Percentiles rank a stretch among this genome's conserved stretches.
These are phyloP conservation scores for Xiphydria camelus DNA, from an alignment of 2,888 invertebrate genomes.

Conservation along the genomic window DNA sequence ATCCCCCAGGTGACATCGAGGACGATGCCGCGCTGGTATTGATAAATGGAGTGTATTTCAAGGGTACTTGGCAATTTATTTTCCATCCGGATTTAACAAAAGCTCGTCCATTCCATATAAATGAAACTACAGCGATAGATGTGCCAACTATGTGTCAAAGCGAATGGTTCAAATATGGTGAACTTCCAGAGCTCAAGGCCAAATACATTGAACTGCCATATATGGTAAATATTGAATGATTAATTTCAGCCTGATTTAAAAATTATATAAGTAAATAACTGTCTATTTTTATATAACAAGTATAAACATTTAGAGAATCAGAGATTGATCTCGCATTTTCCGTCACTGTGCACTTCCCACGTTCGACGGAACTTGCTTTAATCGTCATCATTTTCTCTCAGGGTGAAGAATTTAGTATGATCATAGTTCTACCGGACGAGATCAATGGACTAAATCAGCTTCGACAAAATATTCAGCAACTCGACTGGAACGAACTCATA, in stretches of 20 bases:
- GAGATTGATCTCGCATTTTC: too few relatives aligned
- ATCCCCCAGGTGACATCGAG: conserved; percentile 60
- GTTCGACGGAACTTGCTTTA: too few relatives aligned
- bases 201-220: conserved; percentile 75
- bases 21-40: conserved; percentile 69
- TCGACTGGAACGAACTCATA: neutral
- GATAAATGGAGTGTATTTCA: conserved; percentile 86
- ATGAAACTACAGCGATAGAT: conserved; percentile 61
- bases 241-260: too few relatives aligned
- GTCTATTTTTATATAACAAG: too few relatives aligned
- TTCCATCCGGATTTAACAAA: conserved; percentile 66
- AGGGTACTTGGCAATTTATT: conserved; percentile 73
- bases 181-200: conserved; percentile 62
- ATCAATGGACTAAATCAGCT: conserved; percentile 61
- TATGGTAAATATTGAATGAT: too few relatives aligned
- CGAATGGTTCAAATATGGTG: conserved; percentile 60
- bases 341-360: too few relatives aligned
- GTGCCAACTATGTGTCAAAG: conserved; percentile 76
- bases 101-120: conserved; percentile 68
- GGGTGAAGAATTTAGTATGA: conserved; percentile 72
- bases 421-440: conserved; percentile 74
- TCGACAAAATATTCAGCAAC: conserved; percentile 43
- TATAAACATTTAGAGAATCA: too few relatives aligned
- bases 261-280: too few relatives aligned
- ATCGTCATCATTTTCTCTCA: conserved; percentile 38